These are phyloP conservation scores for Hoplostethus mediterraneus DNA, from an alignment of 2,797 vertebrate genomes.

Conservation along the genomic window DNA sequence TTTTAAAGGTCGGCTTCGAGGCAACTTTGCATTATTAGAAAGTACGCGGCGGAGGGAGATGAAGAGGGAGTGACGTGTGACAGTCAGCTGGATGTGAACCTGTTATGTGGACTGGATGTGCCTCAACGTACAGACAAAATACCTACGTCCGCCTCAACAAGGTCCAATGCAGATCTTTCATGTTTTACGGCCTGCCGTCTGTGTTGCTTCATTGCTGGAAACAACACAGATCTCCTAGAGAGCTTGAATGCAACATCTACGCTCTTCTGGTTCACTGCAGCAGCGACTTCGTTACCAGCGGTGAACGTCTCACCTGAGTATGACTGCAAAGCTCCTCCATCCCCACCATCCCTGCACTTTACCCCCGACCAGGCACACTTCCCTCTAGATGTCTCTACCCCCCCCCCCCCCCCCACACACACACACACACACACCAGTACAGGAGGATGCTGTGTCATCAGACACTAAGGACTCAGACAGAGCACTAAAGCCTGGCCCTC, in stretches of 20 bases:
- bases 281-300: neutral
- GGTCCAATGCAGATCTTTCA: conserved; percentile 7
- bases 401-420: conserved; percentile 17
- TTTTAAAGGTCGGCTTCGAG: too few species aligned
- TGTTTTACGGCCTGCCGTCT: neutral
- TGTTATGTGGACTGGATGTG: neutral
- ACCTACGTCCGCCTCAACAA: neutral
- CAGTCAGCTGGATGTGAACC: neutral
- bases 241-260: neutral
- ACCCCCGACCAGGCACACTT: conserved; percentile 63
- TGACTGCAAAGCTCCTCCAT: conserved; percentile 13
- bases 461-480: conserved; percentile 81
- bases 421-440: conserved; percentile 59
- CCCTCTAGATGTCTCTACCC: conserved; percentile 11
- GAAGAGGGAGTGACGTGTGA: neutral
- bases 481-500: conserved; percentile 79
- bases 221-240: neutral
- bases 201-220: neutral
- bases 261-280: conserved; percentile 11
- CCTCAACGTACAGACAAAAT: conserved; percentile 26
- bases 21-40: conserved; percentile 1
- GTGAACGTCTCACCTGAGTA: neutral
- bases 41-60: neutral
- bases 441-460: conserved; percentile 85
- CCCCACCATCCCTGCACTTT: conserved; percentile 58